Base-by-base conservation (phyloP, 2,888 invertebrate genomes). In the Notocelia uddmanniana region DNA sequence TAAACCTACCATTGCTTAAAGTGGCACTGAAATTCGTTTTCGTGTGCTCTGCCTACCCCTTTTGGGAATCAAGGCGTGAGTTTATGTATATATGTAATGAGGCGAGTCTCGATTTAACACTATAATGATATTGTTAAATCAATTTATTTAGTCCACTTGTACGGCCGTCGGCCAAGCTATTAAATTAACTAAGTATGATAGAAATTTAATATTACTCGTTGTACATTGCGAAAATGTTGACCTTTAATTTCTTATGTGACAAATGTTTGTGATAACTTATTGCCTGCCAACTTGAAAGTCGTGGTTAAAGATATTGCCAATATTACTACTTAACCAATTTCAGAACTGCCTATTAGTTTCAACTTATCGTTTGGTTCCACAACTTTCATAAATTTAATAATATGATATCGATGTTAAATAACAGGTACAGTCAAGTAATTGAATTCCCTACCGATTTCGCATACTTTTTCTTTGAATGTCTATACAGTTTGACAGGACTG, bases 161-260 rank as follows among this genome's bases (percentile, higher is more conserved):
- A 67, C 31, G n/a, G n/a, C n/a, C n/a, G n/a, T n/a, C n/a, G n/a
- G n/a, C 31, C 19, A 15, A 31, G 26, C 45, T 66, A 37, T 37
- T 15, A 18, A 45, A 26, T 26, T 18, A 37, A 59, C 21, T 15
- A n/a, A n/a, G n/a, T n/a, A 58, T 37, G 59, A 59, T 59, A 41
- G 6, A 23, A 48, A 60, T 60, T 45, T n/a, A n/a, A n/a, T n/a
- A n/a, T 26, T 60, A n/a, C 41, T 26, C 45, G 45, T n/a, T 60
- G 26, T 48, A 58, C 34, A 34, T 58, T 50, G 31, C 37, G 21
- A 58, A 31, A 58, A 31, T 23, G n/a, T 6, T 34, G 13, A 68
- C 34, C 37, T 57, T 68, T 59, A 50, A 58, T 21, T 37, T 50
- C 45, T 60, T 23, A n/a, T n/a, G 58, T 67, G 41, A 57, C 57